Base-by-base conservation (phyloP, 1,140 invertebrate genomes). In the Drosophila quadrilineata region DNA sequence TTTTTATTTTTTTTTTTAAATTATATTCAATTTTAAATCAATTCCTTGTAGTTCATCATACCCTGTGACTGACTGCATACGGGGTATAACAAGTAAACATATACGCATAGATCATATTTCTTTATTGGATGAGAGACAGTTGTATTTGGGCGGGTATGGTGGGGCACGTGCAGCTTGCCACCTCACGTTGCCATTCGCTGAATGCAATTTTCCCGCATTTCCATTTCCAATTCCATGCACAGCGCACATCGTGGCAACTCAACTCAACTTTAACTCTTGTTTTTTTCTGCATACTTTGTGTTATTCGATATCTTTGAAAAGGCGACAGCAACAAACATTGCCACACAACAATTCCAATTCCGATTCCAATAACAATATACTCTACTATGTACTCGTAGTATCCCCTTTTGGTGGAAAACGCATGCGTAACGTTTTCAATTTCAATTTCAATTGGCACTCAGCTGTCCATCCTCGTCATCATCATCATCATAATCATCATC, bases 341-440 rank as follows among this genome's bases (percentile, higher is more conserved):
- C 24, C 6, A 8, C 49, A 16, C n/a, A 19, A 1, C 28, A 35
- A 36, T 28, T 10, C 35, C n/a, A n/a, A n/a, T n/a, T n/a, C n/a
- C n/a, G n/a, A n/a, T n/a, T n/a, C n/a, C n/a, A n/a, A n/a, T n/a
- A n/a, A n/a, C n/a, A n/a, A n/a, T n/a, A n/a, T n/a, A n/a, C n/a
- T n/a, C n/a, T n/a, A n/a, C n/a, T n/a, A n/a, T n/a, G n/a, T n/a
- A n/a, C n/a, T n/a, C n/a, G n/a, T n/a, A n/a, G n/a, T n/a, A n/a
- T n/a, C n/a, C 31, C 28, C 10, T 1, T 21, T 24, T 45, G 48
- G 41, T 64, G 54, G 56, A 67, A 63, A 85, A 76, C 67, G 80
- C 80, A 85, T 85, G 80, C 80, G 80, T 85, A 85, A 80, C 80
- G 80, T 80, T 86, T 85, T 85, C 80, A 80, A 85, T 85, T 85